Evolutionary conservation across 2,113 vertebrate genomes (phyloP).

Genomic region (Rhinopomastus cyanomelas): DNA sequence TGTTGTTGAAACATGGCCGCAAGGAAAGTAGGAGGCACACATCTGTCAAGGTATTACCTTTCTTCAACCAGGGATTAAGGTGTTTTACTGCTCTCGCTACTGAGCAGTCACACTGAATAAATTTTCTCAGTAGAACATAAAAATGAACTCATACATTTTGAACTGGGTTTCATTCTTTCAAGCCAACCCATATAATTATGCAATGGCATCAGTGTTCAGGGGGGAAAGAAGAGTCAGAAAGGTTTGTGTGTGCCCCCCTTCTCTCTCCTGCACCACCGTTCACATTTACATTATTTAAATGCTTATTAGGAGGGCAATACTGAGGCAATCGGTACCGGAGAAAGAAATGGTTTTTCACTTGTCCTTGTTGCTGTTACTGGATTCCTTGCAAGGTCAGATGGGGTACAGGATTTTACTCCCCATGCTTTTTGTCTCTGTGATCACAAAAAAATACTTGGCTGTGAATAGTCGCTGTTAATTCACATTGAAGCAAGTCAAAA

Average conservation of each 20-base stretch:
- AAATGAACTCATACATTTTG: conserved; percentile 82
- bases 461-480: conserved; percentile 19
- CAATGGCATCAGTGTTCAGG: conserved; percentile 53
- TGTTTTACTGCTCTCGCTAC: conserved; percentile 84
- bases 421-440: not conserved
- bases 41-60: conserved; percentile 96
- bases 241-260: conserved; percentile 29
- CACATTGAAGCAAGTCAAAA: not conserved
- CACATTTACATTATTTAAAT: conserved; percentile 67
- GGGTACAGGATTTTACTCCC: conserved; percentile 3
- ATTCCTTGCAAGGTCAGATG: conserved; percentile 46
- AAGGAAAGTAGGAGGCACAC: conserved; percentile 89
- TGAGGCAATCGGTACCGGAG: not conserved
- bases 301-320: conserved; percentile 18
- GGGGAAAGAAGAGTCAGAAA: conserved; percentile 51
- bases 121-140: conserved; percentile 84
- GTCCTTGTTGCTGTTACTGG: not conserved
- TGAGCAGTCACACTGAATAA: conserved; percentile 85
- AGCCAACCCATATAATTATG: conserved; percentile 76
- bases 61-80: conserved; percentile 90
- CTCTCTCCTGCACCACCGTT: conserved; percentile 20
- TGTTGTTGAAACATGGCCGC: conserved; percentile 86
- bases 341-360: not conserved
- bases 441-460: not conserved
- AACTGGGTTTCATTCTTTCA: conserved; percentile 76